Percentiles rank a stretch among this genome's conserved stretches.
Evolutionary conservation across 2,797 vertebrate genomes (phyloP).

Genomic region (Protosalanx chinensis): DNA sequence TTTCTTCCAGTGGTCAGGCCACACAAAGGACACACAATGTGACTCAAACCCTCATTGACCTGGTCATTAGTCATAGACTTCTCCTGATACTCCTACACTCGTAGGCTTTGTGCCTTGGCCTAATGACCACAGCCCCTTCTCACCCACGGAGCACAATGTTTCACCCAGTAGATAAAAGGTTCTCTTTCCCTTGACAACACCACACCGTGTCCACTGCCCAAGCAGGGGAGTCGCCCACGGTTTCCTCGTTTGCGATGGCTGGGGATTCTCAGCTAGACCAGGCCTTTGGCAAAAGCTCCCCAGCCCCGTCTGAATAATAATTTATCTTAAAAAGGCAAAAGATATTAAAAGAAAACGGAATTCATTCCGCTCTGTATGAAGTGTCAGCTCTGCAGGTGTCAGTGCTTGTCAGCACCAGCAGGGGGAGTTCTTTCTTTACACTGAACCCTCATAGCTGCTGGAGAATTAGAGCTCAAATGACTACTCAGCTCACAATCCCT

Average conservation of each 20-base stretch:
- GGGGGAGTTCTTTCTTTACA: constrained; percentile 68
- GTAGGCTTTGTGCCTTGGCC: constrained; percentile 64
- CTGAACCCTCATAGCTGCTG: constrained; percentile 19
- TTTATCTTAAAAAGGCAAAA: constrained; percentile 40
- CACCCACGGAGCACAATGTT: constrained; percentile 74
- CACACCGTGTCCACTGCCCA: constrained; percentile 56
- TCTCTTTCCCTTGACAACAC: not conserved
- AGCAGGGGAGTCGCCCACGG: constrained; percentile 58
- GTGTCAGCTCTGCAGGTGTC: constrained; percentile 29
- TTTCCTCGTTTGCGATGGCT: constrained; percentile 48
- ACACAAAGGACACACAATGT: constrained; percentile 73
- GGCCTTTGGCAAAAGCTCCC: constrained; percentile 6
- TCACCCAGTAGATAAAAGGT: constrained; percentile 65
- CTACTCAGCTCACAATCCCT: constrained; percentile 6
- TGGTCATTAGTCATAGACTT: constrained; percentile 74
- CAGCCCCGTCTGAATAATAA: constrained; percentile 43
- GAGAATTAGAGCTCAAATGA: constrained; percentile 33
- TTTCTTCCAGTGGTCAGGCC: constrained; percentile 63
- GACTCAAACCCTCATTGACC: constrained; percentile 75
- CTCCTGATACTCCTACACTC: constrained; percentile 66
- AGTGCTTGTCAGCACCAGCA: constrained; percentile 59
- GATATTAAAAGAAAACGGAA: constrained; percentile 38
- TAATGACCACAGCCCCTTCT: constrained; percentile 70
- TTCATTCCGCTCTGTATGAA: constrained; percentile 30
- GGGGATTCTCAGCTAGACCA: constrained; percentile 29